Evolutionary conservation across 2,888 invertebrate genomes (phyloP).

Genomic region (Cantharis rufa): DNA sequence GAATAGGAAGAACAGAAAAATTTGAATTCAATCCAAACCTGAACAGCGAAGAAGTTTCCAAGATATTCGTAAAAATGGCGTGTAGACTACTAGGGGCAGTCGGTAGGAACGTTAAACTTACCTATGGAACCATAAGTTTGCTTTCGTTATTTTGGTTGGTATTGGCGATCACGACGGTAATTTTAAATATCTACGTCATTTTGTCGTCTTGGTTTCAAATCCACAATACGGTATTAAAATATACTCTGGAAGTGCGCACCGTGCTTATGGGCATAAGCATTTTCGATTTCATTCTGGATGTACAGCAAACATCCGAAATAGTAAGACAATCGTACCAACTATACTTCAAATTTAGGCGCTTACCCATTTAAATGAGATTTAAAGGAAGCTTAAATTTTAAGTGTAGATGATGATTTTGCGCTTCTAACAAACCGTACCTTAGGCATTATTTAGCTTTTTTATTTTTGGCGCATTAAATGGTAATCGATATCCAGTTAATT

Average conservation of each 20-base stretch:
- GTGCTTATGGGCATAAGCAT: background rate
- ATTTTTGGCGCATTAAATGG: background rate
- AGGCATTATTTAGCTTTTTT: no score
- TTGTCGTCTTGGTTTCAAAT: background rate
- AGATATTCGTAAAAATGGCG: background rate
- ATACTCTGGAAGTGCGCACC: background rate
- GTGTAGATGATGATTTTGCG: no score
- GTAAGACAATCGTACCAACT: background rate
- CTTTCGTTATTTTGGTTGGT: background rate
- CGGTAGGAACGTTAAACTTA: background rate
- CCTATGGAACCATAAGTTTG: background rate
- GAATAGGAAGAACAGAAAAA: background rate
- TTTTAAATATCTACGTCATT: background rate
- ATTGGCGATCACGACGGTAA: background rate
- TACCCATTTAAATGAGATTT: no score
- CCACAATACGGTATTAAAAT: background rate
- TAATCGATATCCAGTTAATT: background rate
- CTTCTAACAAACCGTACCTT: no score
- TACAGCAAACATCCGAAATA: background rate
- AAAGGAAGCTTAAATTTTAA: no score
- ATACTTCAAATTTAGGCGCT: no score
- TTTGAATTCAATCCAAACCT: background rate
- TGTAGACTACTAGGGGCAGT: background rate
- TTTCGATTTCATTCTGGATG: background rate
- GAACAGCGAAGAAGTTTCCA: background rate